phyloP scores from a whole-genome alignment of 2,888 invertebrate genomes.

The Gortyna flavago region DNA sequence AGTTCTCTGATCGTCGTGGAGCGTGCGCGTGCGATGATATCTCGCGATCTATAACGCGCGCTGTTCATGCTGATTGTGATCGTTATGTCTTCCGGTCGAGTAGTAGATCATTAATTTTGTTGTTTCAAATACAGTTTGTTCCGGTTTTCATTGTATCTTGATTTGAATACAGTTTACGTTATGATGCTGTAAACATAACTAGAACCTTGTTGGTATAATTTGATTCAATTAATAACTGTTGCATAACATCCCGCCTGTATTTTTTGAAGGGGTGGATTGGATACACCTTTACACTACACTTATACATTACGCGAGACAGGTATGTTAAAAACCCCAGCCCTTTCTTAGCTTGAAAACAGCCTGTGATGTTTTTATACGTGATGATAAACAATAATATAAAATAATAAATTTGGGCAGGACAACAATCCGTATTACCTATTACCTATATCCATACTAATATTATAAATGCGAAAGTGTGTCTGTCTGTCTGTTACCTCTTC shows the following conservation, averaged over 20 bases:
- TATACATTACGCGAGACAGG: background rate
- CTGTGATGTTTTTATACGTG: too few relatives aligned
- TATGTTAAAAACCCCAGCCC: background rate
- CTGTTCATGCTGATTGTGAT: slow-evolving; percentile 49
- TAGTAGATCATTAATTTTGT: slow-evolving; percentile 31
- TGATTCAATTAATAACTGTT: background rate
- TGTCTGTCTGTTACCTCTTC: too few relatives aligned
- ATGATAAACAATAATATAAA: background rate
- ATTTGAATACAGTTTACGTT: background rate
- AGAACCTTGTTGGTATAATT: background rate
- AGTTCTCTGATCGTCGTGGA: slow-evolving; percentile 28
- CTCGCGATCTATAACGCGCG: slow-evolving; percentile 60
- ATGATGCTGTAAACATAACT: background rate
- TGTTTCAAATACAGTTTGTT: slow-evolving; percentile 17
- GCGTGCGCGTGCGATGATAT: slow-evolving; percentile 55
- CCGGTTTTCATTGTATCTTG: slow-evolving; percentile 19
- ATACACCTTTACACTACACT: background rate
- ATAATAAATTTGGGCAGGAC: background rate
- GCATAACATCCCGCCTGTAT: background rate
- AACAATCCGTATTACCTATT: too few relatives aligned
- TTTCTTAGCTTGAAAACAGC: background rate
- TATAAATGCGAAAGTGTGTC: too few relatives aligned
- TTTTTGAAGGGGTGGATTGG: background rate
- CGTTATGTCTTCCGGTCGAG: slow-evolving; percentile 47
- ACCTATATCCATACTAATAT: too few relatives aligned